Evolutionary conservation across 2,888 invertebrate species (phyloP).

Genomic region (Eulithis testata): DNA sequence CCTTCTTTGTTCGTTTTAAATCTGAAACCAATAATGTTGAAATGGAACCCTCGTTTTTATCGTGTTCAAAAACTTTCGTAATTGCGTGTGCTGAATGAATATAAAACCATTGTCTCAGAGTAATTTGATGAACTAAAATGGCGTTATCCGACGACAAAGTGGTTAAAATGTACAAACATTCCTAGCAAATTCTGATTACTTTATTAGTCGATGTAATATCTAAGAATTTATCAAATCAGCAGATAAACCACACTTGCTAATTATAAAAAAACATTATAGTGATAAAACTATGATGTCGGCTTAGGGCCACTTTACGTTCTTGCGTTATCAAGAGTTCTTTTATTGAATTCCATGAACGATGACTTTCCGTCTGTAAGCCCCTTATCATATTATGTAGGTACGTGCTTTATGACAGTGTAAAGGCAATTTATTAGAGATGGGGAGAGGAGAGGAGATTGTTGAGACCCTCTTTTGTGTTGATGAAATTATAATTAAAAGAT

Average conservation of each 20-base stretch:
- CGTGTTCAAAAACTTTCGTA: neutral
- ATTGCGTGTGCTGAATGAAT: conserved; percentile 1
- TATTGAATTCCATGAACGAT: conserved; percentile 32
- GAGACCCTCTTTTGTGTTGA: conserved; percentile 22
- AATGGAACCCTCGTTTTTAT: no score
- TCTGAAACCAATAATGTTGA: no score
- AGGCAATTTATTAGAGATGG: conserved; percentile 27
- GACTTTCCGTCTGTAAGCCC: conserved; percentile 18
- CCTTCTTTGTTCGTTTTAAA: no score
- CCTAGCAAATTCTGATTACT: no score
- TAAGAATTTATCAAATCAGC: no score
- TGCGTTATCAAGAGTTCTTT: conserved; percentile 31
- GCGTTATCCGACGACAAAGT: no score
- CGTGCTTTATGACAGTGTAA: conserved; percentile 24
- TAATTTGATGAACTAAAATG: no score
- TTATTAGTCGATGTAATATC: no score
- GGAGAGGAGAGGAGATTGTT: conserved; percentile 4
- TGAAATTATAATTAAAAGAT: conserved; percentile 30
- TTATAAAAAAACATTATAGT: no score
- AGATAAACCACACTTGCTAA: no score
- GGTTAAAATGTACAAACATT: no score
- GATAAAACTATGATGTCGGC: neutral
- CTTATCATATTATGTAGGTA: conserved; percentile 22
- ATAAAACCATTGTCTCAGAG: no score
- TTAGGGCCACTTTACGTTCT: conserved; percentile 23